A percentile compares a stretch with the other conserved stretches of the same genome.
Evolutionary conservation across 1,140 invertebrate species (phyloP).

Genomic region (Rhizoglyphus robini): DNA sequence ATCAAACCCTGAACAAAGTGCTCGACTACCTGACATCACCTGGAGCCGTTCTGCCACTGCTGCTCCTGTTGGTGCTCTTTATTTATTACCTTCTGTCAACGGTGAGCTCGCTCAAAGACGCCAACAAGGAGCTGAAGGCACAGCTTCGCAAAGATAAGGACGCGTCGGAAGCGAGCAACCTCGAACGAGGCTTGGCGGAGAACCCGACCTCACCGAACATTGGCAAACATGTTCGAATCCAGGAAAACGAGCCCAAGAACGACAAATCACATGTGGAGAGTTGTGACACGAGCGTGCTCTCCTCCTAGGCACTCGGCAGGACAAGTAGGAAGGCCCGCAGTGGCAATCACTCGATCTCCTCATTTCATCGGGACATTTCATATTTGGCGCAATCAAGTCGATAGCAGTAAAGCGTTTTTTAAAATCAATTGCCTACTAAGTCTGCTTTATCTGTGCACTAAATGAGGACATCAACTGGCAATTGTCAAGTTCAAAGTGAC

Average conservation of each 20-base stretch:
- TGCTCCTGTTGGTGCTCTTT: slow-evolving; percentile 77
- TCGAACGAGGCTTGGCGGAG: not conserved
- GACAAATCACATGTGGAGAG: slow-evolving; percentile 1
- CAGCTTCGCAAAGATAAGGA: slow-evolving; percentile 32
- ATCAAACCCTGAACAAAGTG: slow-evolving; percentile 40
- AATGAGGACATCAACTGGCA: not conserved
- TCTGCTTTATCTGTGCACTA: too few species aligned
- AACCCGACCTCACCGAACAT: not conserved
- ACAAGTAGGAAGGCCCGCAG: too few species aligned
- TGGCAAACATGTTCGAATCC: slow-evolving; percentile 10
- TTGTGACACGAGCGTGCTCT: not conserved
- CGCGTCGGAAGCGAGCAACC: slow-evolving; percentile 5
- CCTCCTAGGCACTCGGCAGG: too few species aligned
- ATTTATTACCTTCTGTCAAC: slow-evolving; percentile 88
- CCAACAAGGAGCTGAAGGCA: slow-evolving; percentile 79
- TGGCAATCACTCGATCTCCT: too few species aligned
- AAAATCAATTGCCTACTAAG: too few species aligned
- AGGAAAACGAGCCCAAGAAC: slow-evolving; percentile 1
- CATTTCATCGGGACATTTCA: too few species aligned
- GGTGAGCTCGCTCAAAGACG: slow-evolving; percentile 73
- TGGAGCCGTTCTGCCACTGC: slow-evolving; percentile 78
- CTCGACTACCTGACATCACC: slow-evolving; percentile 76
- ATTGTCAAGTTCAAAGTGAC: slow-evolving; percentile 1
- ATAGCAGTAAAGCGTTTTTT: too few species aligned
- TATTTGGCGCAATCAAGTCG: too few species aligned